These are phyloP conservation scores for Willisornis vidua DNA, from an alignment of 2,113 vertebrate species.

Conservation along the genomic window DNA sequence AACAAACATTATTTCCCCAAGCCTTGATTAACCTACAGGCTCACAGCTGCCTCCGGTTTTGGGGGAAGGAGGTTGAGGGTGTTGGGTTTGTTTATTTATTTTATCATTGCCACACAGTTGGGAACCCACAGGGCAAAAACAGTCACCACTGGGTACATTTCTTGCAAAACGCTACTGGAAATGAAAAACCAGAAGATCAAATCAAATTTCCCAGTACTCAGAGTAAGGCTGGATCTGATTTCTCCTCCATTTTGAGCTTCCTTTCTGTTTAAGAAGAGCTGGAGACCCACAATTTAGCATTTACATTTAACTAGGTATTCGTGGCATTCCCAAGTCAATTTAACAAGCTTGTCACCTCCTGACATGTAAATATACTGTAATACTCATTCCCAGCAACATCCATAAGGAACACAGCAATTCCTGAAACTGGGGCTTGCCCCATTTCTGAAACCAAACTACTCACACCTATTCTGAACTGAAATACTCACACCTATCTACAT, in stretches of 20 bases:
- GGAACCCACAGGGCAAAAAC: background rate
- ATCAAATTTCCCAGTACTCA: background rate
- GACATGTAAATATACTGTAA: background rate
- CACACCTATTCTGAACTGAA: background rate
- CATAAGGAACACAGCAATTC: background rate
- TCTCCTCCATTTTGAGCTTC: background rate
- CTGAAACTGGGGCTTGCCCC: background rate
- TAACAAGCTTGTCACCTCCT: background rate
- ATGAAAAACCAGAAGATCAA: background rate
- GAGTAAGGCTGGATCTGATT: background rate
- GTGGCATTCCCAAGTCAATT: background rate
- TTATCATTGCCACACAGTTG: background rate
- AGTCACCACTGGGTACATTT: background rate
- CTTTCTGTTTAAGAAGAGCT: background rate
- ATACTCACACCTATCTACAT: background rate
- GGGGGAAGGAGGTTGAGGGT: background rate
- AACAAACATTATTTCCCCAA: background rate
- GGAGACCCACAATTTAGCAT: background rate
- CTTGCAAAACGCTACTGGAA: background rate
- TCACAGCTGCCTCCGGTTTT: background rate
- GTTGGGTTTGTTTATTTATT: background rate
- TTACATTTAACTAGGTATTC: background rate
- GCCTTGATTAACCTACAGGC: background rate
- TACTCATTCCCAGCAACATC: background rate
- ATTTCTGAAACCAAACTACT: background rate